Base-by-base conservation (phyloP, 1,140 invertebrate species). In the Aphis gossypii region DNA sequence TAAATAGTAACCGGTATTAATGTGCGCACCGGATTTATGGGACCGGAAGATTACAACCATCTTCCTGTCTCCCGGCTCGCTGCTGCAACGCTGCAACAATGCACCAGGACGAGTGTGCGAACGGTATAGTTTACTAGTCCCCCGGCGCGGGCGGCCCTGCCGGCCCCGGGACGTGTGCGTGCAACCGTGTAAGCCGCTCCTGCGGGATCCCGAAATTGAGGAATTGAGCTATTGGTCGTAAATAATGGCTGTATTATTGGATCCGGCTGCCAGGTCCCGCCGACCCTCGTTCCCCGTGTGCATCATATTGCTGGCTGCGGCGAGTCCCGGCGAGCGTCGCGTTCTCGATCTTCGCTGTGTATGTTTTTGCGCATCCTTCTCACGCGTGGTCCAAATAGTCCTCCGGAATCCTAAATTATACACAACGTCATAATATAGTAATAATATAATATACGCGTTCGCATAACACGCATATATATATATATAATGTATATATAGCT, bases 151-250 rank as follows among this genome's bases (percentile, higher is more conserved):
- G 6, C 76, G 35, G 76, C 76, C 35, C 54, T 56, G 18, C 54
- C 54, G 54, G 54, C 18, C 5, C 76, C 76, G 35, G 76, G 76
- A 35, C n/a, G 8, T 18, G 35, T 38, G 35, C 76, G 5, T n/a
- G 60, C 35, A 35, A 7, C 1, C 21, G n/a, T 7, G 46, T 88
- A 86, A 46, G 41, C 84, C 25, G 84, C 46, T 88, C 46, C 46
- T n/a, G 46, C 46, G 46, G 87, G 46, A 88, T 88, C 48, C 18
- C 54, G 30, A 82, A 90, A 92, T 91, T 68, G 60, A 92, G 44
- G 30, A 92, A 92, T 92, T 46, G 44, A 76, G 44, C 41, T n/a
- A 82, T 46, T 82, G 38, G 76, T 48, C 91, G 23, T 92, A 92
- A 92, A 92, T 54, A 84, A 92, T 20, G 1, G 20, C 46, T 5